These are phyloP conservation scores for Cercopithecus mona DNA, from an alignment of 2,113 vertebrate genomes.

Conservation along the genomic window DNA sequence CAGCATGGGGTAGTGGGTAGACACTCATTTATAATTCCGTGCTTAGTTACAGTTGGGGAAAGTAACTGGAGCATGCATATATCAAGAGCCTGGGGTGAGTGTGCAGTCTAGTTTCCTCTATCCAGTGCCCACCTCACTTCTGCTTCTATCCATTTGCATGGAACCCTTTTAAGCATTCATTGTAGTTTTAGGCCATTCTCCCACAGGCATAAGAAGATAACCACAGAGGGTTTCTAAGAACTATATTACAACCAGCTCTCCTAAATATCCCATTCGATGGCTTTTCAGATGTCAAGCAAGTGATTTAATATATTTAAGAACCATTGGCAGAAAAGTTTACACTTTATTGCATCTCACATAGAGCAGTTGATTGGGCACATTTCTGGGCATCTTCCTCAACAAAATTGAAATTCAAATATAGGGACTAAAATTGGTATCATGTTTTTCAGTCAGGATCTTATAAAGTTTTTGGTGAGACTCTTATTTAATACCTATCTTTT, in stretches of 20 bases:
- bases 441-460: background rate
- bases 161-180: background rate
- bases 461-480: background rate
- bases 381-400: background rate
- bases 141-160: background rate
- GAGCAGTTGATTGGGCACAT: background rate
- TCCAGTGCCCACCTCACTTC: background rate
- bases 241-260: background rate
- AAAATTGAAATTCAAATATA: background rate
- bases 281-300: background rate
- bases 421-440: background rate
- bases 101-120: background rate
- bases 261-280: background rate
- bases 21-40: background rate
- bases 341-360: background rate
- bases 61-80: background rate
- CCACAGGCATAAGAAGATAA: background rate
- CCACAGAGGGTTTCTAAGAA: background rate
- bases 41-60: background rate
- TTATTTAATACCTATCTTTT: background rate
- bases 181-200: background rate
- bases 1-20: constrained; percentile 11
- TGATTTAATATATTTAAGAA: background rate
- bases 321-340: background rate
- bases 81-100: background rate